Evolutionary conservation across 1,140 invertebrate genomes (phyloP).

Genomic region (Cydia fagiglandana): DNA sequence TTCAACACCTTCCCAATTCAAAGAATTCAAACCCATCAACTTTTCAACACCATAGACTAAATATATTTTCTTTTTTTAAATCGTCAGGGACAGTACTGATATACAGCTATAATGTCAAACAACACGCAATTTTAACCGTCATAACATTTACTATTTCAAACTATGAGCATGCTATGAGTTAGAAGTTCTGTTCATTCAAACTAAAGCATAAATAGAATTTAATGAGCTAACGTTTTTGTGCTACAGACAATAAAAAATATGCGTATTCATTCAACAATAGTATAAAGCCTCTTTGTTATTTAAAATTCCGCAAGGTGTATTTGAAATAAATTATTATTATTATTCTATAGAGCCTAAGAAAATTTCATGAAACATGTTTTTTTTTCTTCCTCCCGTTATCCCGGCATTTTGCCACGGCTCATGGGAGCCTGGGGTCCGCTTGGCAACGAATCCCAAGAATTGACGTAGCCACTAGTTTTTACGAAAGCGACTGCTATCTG

Average conservation of each 20-base stretch:
- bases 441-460: no score
- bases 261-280: slow-evolving; percentile 2
- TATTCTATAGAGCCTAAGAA: slow-evolving; percentile 7
- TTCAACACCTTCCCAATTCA: neutral
- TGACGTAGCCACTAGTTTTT: no score
- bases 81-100: neutral
- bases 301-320: slow-evolving; percentile 4
- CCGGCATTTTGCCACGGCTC: no score
- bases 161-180: neutral
- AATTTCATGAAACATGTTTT: neutral
- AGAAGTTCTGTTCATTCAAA: neutral
- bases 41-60: slow-evolving; percentile 4
- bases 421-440: no score
- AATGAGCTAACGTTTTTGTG: neutral
- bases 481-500: no score
- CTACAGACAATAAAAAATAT: neutral
- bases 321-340: neutral
- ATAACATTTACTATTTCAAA: neutral
- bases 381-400: no score
- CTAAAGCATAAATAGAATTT: slow-evolving; percentile 12
- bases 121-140: slow-evolving; percentile 27
- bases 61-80: slow-evolving; percentile 11
- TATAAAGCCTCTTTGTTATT: neutral
- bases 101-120: neutral
- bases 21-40: neutral